phyloP scores from a whole-genome alignment of 2,888 invertebrate genomes.

The Ichneumoninae sp. region DNA sequence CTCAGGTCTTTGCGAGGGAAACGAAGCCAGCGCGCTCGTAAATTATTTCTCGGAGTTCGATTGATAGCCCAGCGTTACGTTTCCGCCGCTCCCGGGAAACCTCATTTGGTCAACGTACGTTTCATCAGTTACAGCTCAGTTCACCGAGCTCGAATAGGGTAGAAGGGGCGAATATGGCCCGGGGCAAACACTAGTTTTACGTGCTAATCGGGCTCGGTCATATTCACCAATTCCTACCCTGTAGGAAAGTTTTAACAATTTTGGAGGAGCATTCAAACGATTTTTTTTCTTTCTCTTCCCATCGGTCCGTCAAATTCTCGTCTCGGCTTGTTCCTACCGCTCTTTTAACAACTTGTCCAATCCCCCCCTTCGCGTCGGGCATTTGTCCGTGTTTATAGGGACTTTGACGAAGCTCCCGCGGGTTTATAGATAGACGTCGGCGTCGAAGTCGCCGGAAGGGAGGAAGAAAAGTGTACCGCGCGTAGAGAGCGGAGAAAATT shows the following conservation, averaged over 20 bases:
- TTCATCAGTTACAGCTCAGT: not conserved
- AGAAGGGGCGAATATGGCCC: not conserved
- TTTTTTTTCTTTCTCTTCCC: not conserved
- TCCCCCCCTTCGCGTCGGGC: not conserved
- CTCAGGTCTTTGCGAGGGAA: conserved; percentile 24
- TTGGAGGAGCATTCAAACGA: not conserved
- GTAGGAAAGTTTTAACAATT: not conserved
- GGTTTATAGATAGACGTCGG: conserved; percentile 60
- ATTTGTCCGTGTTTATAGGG: conserved; percentile 52
- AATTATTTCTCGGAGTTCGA: conserved; percentile 57
- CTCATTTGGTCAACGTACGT: not conserved
- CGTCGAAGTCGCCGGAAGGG: conserved; percentile 41
- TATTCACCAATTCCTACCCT: not conserved
- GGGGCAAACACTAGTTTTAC: no score
- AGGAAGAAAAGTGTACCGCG: conserved; percentile 48
- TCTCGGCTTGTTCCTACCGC: not conserved
- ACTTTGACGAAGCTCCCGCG: conserved; percentile 54
- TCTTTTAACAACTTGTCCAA: not conserved
- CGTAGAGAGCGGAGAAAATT: not conserved
- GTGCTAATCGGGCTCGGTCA: not conserved
- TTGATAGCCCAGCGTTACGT: conserved; percentile 11
- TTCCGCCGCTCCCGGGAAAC: not conserved
- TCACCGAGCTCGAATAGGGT: not conserved
- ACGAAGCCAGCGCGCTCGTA: conserved; percentile 36
- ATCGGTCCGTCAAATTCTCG: not conserved